phyloP scores from a whole-genome alignment of 2,797 vertebrate genomes.

The Siniperca scherzeri region DNA sequence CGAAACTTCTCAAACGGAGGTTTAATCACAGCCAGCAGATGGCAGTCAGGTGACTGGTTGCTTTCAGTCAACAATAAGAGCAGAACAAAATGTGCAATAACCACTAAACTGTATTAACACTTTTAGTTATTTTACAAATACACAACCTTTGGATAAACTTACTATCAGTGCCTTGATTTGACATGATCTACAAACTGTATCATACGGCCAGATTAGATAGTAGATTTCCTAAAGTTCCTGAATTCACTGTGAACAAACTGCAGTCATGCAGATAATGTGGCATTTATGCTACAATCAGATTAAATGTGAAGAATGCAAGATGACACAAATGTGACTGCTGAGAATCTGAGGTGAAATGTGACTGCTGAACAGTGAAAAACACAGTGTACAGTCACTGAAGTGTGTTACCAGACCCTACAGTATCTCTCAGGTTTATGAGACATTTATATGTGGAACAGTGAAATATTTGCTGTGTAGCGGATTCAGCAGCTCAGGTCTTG shows the following conservation, averaged over 20 bases:
- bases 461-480: conserved; percentile 42
- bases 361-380: not conserved
- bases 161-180: not conserved
- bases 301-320: conserved; percentile 38
- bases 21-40: conserved; percentile 59
- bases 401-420: conserved; percentile 13
- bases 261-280: conserved; percentile 50
- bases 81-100: conserved; percentile 37
- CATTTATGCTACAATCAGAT: conserved; percentile 35
- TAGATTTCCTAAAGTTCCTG: conserved; percentile 6
- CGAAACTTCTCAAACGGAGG: not conserved
- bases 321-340: conserved; percentile 45
- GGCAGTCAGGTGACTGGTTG: conserved; percentile 44
- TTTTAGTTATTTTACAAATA: not conserved
- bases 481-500: conserved; percentile 31
- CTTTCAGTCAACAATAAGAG: not conserved
- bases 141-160: not conserved
- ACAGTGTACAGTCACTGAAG: conserved; percentile 22
- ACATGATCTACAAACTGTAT: not conserved
- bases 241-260: conserved; percentile 11
- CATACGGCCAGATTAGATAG: not conserved
- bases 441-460: conserved; percentile 38
- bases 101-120: not conserved
- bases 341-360: conserved; percentile 26
- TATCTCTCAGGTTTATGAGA: conserved; percentile 59